Evolutionary conservation across 2,113 vertebrate species (phyloP).

Genomic region (Caranx ignobilis): DNA sequence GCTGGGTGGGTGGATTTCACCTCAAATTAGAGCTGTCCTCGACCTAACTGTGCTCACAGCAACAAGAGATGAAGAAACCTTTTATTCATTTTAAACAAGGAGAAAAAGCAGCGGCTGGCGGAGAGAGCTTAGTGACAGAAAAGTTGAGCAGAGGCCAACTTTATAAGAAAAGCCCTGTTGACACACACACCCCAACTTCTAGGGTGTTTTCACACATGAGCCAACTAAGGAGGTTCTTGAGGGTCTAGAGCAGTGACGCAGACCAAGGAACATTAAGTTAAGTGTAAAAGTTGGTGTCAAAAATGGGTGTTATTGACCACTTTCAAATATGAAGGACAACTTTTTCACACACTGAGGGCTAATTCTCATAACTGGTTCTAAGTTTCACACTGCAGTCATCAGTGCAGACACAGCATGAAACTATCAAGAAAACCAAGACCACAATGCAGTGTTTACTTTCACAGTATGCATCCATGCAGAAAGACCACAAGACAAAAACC

Average conservation of each 20-base stretch:
- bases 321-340: not conserved
- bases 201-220: not conserved
- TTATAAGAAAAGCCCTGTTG: not conserved
- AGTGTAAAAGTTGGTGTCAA: conserved; percentile 12
- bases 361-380: not conserved
- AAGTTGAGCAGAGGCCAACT: not conserved
- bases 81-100: conserved; percentile 2
- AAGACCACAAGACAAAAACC: not conserved
- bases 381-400: not conserved
- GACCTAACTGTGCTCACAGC: not conserved
- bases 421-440: not conserved
- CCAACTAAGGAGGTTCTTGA: not conserved
- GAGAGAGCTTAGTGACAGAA: not conserved
- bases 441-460: not conserved
- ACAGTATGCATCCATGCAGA: not conserved
- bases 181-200: not conserved
- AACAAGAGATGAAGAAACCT: not conserved
- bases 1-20: conserved; percentile 28
- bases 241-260: not conserved
- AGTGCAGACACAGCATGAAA: not conserved
- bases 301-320: not conserved
- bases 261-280: not conserved
- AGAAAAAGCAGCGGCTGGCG: not conserved
- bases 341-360: not conserved
- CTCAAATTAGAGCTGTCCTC: conserved; percentile 18